Evolutionary conservation across 2,888 invertebrate species (phyloP).

Genomic region (Leptothorax acervorum): DNA sequence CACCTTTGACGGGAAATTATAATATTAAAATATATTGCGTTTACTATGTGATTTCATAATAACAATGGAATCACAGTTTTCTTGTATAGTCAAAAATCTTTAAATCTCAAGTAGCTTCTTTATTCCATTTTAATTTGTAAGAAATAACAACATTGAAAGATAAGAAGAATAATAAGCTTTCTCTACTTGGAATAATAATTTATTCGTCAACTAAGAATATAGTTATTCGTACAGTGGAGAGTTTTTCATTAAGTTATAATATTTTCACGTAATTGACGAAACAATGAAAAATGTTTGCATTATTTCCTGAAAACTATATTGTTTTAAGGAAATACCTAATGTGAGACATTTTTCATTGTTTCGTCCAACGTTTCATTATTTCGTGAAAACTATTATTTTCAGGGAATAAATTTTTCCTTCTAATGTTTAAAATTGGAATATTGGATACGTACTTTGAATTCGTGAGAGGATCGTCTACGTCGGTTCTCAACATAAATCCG

Average conservation of each 20-base stretch:
- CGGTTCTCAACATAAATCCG: conserved; percentile 91
- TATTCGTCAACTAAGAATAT: background rate
- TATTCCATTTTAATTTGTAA: background rate
- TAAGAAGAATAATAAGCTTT: background rate
- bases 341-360: too few relatives aligned
- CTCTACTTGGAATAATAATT: background rate
- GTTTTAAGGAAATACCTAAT: too few relatives aligned
- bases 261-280: background rate
- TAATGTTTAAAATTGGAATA: background rate
- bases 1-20: conserved; percentile 84
- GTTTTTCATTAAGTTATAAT: background rate
- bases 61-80: background rate
- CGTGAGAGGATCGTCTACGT: conserved; percentile 88
- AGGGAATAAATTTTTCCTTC: background rate
- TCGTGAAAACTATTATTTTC: background rate
- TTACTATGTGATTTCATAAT: background rate
- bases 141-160: background rate
- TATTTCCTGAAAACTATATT: background rate
- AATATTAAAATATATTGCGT: background rate
- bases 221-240: background rate
- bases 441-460: conserved; percentile 77
- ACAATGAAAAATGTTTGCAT: background rate
- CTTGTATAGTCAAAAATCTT: background rate
- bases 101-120: background rate
- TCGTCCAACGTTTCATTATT: background rate